phyloP scores from a whole-genome alignment of 2,797 vertebrate species.

The Gila robusta region DNA sequence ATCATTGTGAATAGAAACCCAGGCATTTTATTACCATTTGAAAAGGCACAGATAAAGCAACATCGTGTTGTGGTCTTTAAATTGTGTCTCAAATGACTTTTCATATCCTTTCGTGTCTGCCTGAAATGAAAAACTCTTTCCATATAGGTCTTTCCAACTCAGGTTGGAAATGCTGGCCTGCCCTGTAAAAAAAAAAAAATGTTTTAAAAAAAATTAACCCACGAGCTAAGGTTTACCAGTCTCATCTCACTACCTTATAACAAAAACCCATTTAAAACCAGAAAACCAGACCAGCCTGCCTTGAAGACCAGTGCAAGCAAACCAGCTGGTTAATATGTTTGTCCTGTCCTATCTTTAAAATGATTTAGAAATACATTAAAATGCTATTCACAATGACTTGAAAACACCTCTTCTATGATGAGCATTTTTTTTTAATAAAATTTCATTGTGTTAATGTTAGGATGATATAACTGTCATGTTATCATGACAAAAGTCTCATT shows the following conservation, averaged over 20 bases:
- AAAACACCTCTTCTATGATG: too few species aligned
- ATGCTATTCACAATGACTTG: not conserved
- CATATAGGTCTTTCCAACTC: not conserved
- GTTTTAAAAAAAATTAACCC: not conserved
- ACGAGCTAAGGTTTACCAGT: not conserved
- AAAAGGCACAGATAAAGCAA: conserved; percentile 27
- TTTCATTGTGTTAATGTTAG: too few species aligned
- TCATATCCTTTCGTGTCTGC: conserved; percentile 15
- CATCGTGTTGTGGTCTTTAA: not conserved
- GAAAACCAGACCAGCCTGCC: not conserved
- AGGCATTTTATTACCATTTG: conserved; percentile 36
- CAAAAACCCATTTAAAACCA: not conserved
- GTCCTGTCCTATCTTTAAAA: not conserved
- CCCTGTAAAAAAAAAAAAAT: not conserved
- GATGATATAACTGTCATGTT: not conserved
- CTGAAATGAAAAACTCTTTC: conserved; percentile 1
- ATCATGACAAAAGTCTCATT: not conserved
- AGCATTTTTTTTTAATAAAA: too few species aligned
- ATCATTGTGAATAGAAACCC: conserved; percentile 20
- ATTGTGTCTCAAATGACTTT: conserved; percentile 24
- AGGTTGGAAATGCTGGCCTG: not conserved
- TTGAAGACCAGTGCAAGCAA: too few species aligned
- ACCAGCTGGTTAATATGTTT: not conserved
- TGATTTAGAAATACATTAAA: not conserved
- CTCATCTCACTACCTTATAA: not conserved